Conservation (phyloP, 2,888 invertebrate genomes). For the Malacosoma neustria region DNA sequence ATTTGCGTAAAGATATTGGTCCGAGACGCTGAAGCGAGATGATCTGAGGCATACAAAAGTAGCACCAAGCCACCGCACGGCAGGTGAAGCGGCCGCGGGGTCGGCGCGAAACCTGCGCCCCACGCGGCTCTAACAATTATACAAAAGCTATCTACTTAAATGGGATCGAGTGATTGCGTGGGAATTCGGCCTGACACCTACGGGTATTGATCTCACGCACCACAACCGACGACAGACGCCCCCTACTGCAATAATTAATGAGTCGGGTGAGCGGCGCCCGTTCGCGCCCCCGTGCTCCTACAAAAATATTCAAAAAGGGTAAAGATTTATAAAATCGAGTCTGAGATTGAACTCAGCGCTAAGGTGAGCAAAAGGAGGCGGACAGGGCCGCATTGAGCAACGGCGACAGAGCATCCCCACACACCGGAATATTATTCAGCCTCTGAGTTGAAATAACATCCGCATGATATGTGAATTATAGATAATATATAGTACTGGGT, state of each 20-base stretch:
- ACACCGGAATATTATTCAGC: constrained; percentile 46
- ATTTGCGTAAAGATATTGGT: constrained; percentile 65
- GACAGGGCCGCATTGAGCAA: constrained; percentile 33
- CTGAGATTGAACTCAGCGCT: constrained; percentile 37
- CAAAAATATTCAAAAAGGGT: constrained; percentile 57
- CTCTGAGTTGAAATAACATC: constrained; percentile 54
- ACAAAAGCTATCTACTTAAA: constrained; percentile 47
- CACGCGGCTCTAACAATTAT: constrained; percentile 17
- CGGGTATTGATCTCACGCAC: neutral
- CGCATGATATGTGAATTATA: constrained; percentile 69
- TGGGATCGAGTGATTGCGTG: constrained; percentile 7
- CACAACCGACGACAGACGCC: constrained; percentile 27
- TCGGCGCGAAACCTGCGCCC: constrained; percentile 8
- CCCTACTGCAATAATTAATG: constrained; percentile 6
- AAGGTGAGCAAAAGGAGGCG: constrained; percentile 2
- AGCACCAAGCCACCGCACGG: constrained; percentile 71
- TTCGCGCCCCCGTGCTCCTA: constrained; percentile 45
- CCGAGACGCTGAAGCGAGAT: constrained; percentile 71
- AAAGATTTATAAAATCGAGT: constrained; percentile 54
- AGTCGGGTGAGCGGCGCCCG: constrained; percentile 20
- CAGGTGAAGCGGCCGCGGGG: constrained; percentile 40
- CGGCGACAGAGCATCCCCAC: constrained; percentile 25
- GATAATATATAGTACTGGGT: constrained; percentile 62
- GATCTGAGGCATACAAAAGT: constrained; percentile 52
- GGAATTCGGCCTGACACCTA: constrained; percentile 2